Conservation (phyloP, 2,797 vertebrate genomes). For the Pteronotus mesoamericanus region DNA sequence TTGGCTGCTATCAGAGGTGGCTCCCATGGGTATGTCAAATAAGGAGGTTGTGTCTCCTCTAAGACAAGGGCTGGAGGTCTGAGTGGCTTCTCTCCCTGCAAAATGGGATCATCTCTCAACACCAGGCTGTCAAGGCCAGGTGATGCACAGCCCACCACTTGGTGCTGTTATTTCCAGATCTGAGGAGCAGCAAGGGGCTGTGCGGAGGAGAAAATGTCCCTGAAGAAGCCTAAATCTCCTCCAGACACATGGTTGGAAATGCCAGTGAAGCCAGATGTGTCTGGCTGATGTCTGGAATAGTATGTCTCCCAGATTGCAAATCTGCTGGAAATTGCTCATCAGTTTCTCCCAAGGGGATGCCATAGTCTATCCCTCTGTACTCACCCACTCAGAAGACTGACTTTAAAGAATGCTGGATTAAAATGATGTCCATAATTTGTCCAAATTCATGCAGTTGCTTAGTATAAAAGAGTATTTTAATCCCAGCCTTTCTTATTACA, state of each 20-base stretch:
- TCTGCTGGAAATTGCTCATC: conserved; percentile 62
- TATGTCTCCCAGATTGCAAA: conserved; percentile 59
- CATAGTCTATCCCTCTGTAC: conserved; percentile 31
- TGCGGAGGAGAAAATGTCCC: background rate
- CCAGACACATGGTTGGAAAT: conserved; percentile 1
- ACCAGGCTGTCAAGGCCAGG: background rate
- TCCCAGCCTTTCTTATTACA: background rate
- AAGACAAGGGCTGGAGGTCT: background rate
- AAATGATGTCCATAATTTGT: background rate
- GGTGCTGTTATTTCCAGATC: conserved; percentile 7
- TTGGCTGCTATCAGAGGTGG: background rate
- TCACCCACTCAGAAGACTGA: conserved; percentile 16
- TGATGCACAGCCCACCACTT: background rate
- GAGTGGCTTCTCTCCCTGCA: background rate
- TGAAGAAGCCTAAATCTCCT: background rate
- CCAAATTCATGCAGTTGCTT: background rate
- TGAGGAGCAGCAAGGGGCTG: background rate
- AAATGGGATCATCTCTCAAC: background rate
- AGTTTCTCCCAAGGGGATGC: conserved; percentile 55
- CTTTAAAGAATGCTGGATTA: conserved; percentile 27
- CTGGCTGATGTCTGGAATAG: conserved; percentile 54
- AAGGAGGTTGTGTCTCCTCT: background rate
- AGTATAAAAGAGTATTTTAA: background rate
- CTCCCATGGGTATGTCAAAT: background rate
- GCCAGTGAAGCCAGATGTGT: background rate